Evolutionary conservation across 1,140 invertebrate species (phyloP).

Genomic region (Formica selysi): DNA sequence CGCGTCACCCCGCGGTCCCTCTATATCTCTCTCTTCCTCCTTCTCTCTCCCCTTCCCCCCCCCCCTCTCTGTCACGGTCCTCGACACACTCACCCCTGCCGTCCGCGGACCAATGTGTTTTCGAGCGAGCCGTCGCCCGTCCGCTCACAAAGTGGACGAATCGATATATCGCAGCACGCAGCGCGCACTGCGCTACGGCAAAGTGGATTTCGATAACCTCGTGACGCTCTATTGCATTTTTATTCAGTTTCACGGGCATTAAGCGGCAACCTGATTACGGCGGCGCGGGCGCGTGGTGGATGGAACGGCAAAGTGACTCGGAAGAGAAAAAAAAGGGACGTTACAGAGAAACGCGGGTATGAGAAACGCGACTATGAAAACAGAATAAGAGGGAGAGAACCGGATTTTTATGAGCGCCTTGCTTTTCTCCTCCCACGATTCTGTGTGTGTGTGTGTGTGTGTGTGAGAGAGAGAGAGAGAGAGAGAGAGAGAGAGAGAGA

Average conservation of each 20-base stretch:
- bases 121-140: constrained; percentile 65
- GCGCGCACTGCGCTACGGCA: constrained; percentile 71
- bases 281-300: constrained; percentile 65
- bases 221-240: constrained; percentile 80
- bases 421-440: constrained; percentile 19
- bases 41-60: not conserved
- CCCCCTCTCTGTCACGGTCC: not conserved
- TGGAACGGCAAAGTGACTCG: constrained; percentile 73
- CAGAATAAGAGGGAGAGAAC: constrained; percentile 52
- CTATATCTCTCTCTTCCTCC: not conserved
- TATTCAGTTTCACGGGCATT: constrained; percentile 80
- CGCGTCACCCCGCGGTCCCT: not conserved
- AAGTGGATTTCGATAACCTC: constrained; percentile 81
- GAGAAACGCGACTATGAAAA: constrained; percentile 65
- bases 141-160: constrained; percentile 60
- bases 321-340: constrained; percentile 33
- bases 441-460: no score
- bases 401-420: constrained; percentile 59
- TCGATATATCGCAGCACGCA: constrained; percentile 74
- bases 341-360: constrained; percentile 17
- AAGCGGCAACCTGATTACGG: constrained; percentile 77
- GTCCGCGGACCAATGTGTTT: constrained; percentile 62
- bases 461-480: no score
- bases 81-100: not conserved
- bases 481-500: not conserved